Percentiles rank a stretch among this genome's conserved stretches.
phyloP scores from a whole-genome alignment of 2,113 vertebrate genomes.

The Cephalopholis sonnerati region DNA sequence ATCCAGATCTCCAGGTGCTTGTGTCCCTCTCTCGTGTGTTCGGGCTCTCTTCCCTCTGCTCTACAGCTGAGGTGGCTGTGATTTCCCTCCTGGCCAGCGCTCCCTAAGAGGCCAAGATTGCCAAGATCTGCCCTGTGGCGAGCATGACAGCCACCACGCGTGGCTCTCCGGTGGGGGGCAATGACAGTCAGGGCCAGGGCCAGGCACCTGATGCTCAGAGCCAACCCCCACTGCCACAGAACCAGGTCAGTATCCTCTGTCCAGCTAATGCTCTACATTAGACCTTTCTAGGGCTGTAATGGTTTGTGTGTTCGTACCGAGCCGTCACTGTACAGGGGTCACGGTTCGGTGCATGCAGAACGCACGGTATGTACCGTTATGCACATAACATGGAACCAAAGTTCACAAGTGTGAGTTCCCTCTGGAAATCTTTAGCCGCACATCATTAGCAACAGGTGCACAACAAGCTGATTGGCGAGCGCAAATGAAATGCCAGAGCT shows the following conservation, averaged over 20 bases:
- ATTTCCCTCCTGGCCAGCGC: slow-evolving; percentile 96
- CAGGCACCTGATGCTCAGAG: slow-evolving; percentile 99
- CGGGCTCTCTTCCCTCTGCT: slow-evolving; percentile 92
- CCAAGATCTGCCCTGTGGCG: slow-evolving; percentile 99
- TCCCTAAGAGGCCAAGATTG: slow-evolving; percentile 99
- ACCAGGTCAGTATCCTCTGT: slow-evolving; percentile 89
- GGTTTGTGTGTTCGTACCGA: no score
- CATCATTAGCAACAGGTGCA: no score
- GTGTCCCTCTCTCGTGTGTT: slow-evolving; percentile 94
- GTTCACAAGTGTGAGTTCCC: no score
- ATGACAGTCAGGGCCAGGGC: slow-evolving; percentile 99
- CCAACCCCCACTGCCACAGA: slow-evolving; percentile 98
- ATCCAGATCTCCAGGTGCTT: slow-evolving; percentile 96
- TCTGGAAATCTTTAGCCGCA: no score
- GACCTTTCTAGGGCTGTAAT: no score
- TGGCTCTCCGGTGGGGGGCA: slow-evolving; percentile 99
- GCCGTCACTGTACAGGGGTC: no score
- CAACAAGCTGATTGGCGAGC: no score
- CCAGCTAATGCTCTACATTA: background rate
- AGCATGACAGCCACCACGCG: slow-evolving; percentile 99
- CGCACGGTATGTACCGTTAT: no score
- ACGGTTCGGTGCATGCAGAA: no score
- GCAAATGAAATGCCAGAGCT: no score
- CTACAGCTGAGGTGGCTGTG: slow-evolving; percentile 93
- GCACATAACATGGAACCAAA: no score